Base-by-base conservation (phyloP, 2,888 invertebrate species). In the Dusona sp. region DNA sequence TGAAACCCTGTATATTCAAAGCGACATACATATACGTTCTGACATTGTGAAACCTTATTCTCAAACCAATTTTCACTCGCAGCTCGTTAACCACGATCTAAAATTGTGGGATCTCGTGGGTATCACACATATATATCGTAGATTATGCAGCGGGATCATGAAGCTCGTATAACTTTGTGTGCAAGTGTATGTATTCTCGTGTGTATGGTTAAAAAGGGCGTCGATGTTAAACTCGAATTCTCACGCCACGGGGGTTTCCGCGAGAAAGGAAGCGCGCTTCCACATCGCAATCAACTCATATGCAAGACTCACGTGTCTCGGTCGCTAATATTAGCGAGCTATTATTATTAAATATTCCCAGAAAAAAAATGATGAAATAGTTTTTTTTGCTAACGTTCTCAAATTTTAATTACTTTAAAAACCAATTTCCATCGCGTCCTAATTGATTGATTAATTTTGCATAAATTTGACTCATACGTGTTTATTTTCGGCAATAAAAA, bases 201-300 rank as follows among this genome's bases (percentile, higher is more conserved):
- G 81, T 45, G 65, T 38, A 48, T 22, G 38, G 61, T 54, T 45
- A 75, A 74, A n/a, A 74, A 84, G 73, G 73, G 79, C 84, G 79
- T 70, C 75, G 78, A 75, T 42, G 84, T 51, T 68, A 45, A 42
- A 4, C n/a, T 7, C 57, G 74, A 22, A 61, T 84, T 85, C 81
- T 85, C 81, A 73, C 81, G 80, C 80, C 80, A 48, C 29, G 29
- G 57, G 65, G 7, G 67, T 85, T 78, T 85, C 65, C 77, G 73
- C 77, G 57, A 81, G 80, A 73, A 57, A 78, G 81, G 84, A 81
- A 81, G 75, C 57, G 70, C 61, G 54, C 70, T 73, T 78, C 83
- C 54, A 72, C 72, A 13, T 72, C 70, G 65, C 65, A 51, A 65
- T 51, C 22, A 51, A 48, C 19, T 36, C 29, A 29, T 33, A 36